Evolutionary conservation across 2,888 invertebrate species (phyloP), one percentile per base, ranked within the genome.

Genomic region (Dicycla oo): DNA sequence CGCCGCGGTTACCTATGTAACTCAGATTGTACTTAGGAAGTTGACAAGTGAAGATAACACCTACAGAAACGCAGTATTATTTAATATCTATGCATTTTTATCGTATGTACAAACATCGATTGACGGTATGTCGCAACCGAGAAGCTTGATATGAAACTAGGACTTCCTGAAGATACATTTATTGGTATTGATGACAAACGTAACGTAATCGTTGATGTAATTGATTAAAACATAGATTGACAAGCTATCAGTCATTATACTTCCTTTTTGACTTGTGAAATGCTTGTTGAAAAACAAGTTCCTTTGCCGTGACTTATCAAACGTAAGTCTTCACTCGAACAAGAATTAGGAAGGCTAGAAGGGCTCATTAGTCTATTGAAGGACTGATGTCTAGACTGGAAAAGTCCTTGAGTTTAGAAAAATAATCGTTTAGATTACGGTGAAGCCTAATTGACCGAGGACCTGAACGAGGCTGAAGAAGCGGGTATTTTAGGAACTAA

Each of bases 21-120:
- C 70, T 77, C 82, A 85, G 80, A 82, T 82, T 83, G 80, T 70
- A 71, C 45, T 74, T 57, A 84, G 87, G 87, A 88, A 85, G 86
- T 88, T 79, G 69, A 78, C 76, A 80, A 73, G 75, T 54, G 72
- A 57, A 79, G 86, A 88, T 88, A 86, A 81, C 53, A 64, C 34
- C 64, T 68, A 67, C n/a, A 63, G 70, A 71, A 79, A 73, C 62
- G 61, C 63, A 71, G 79, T 69, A 57, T 84, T 79, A 78, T 81
- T 83, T 56, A 68, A 82, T 78, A 75, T 71, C 58, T 65, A 62
- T 73, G 67, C 57, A 72, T 74, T 82, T n/a, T 83, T 86, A 85
- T 85, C 82, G 71, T 62, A 20, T 63, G 67, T 43, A 64, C 73
- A 85, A 87, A 83, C 77, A 87, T 81, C 71, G 75, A 83, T 82